Conservation (phyloP, 1,140 invertebrate species). For the Diachasmimorpha longicaudata region DNA sequence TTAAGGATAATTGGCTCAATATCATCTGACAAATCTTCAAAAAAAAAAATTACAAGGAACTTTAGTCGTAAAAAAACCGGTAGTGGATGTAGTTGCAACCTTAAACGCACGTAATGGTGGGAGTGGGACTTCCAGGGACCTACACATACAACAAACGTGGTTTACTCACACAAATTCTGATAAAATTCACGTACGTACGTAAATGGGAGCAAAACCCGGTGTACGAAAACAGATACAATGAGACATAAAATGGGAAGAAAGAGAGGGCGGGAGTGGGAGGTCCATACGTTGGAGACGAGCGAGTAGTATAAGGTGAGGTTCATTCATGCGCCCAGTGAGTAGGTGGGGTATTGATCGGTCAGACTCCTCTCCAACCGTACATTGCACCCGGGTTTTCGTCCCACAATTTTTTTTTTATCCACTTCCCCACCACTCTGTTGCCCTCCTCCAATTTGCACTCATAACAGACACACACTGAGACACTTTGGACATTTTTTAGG, state of each 20-base stretch:
- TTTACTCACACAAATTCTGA: no score
- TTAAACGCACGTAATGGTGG: no score
- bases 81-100: no score
- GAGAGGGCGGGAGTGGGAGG: background rate
- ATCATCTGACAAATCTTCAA: no score
- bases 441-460: background rate
- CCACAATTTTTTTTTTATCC: background rate
- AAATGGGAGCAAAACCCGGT: no score
- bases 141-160: no score
- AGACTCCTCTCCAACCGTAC: conserved; percentile 31
- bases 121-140: no score
- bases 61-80: no score
- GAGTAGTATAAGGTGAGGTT: conserved; percentile 54
- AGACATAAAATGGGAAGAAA: background rate
- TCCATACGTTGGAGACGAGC: background rate
- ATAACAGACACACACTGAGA: background rate
- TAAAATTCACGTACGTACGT: no score
- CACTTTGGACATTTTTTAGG: background rate
- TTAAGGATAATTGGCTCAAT: no score
- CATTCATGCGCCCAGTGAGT: conserved; percentile 58
- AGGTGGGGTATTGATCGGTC: conserved; percentile 58
- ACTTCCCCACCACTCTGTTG: background rate
- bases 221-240: no score
- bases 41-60: no score
- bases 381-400: conserved; percentile 1